A percentile compares a stretch with the other conserved stretches of the same genome.
These are phyloP conservation scores for Diachasma alloeum DNA, from an alignment of 1,140 invertebrate species.

Conservation along the genomic window DNA sequence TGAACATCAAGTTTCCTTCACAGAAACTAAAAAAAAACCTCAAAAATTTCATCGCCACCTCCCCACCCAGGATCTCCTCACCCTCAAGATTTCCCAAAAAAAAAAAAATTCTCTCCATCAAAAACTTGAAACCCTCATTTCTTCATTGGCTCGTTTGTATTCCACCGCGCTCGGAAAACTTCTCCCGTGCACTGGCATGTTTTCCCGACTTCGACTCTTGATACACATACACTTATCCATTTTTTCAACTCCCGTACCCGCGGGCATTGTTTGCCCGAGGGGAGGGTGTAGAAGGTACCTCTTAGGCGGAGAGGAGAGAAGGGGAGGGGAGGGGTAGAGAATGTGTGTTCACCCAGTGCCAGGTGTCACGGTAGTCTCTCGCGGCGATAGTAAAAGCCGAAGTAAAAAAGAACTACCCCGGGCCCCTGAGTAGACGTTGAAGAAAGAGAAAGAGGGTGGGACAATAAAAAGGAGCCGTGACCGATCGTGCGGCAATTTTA, in stretches of 20 bases:
- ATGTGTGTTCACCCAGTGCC: not conserved
- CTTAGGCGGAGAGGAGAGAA: no score
- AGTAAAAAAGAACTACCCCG: not conserved
- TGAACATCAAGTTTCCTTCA: no score
- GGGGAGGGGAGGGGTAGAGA: no score
- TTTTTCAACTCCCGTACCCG: not conserved
- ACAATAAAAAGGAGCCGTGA: not conserved
- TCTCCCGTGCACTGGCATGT: not conserved
- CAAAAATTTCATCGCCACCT: no score
- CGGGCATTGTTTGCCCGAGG: not conserved
- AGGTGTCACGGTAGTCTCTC: not conserved
- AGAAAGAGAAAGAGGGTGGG: not conserved
- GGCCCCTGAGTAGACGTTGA: not conserved
- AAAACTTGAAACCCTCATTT: no score
- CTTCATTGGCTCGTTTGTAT: not conserved
- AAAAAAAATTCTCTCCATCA: not conserved
- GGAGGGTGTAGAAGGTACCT: not conserved
- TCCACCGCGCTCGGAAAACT: not conserved
- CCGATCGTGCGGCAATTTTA: conserved; percentile 5
- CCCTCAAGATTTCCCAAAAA: no score
- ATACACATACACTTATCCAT: not conserved
- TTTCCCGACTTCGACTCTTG: not conserved
- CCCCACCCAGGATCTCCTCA: no score
- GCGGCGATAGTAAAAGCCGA: not conserved
- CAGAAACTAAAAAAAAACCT: no score